Evolutionary conservation across 2,797 vertebrate species (phyloP).

Genomic region (Urosaurus nigricauda): DNA sequence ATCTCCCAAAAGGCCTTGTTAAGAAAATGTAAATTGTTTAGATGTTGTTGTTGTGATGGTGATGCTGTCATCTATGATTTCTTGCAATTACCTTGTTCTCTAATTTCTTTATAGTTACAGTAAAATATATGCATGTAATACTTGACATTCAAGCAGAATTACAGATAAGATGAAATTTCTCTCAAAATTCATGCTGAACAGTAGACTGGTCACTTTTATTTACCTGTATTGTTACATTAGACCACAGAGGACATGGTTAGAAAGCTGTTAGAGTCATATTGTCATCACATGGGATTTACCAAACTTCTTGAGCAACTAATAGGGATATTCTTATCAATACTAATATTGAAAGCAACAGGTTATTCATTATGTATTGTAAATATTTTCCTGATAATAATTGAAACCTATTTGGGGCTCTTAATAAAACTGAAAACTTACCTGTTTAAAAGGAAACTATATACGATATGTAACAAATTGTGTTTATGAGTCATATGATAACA

Average conservation of each 20-base stretch:
- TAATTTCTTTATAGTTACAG: conserved; percentile 2
- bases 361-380: conserved; percentile 23
- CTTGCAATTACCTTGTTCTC: not conserved
- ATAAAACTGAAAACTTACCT: not conserved
- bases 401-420: conserved; percentile 6
- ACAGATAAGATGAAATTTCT: not conserved
- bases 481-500: not conserved
- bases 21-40: conserved; percentile 47
- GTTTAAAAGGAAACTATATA: not conserved
- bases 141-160: not conserved
- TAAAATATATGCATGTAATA: conserved; percentile 10
- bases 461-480: not conserved
- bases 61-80: not conserved
- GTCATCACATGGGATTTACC: conserved; percentile 10
- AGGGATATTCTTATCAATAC: conserved; percentile 33
- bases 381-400: conserved; percentile 14
- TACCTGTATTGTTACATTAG: conserved; percentile 35
- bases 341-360: conserved; percentile 35
- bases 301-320: conserved; percentile 18
- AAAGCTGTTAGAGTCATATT: not conserved
- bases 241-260: not conserved
- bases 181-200: not conserved
- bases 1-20: conserved; percentile 44
- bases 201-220: conserved; percentile 25
- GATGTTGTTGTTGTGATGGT: conserved; percentile 27